A percentile compares a stretch with the other conserved stretches of the same genome.
phyloP scores from a whole-genome alignment of 92 coral and sea anemone genomes.

The Epizoanthus stellaris region DNA sequence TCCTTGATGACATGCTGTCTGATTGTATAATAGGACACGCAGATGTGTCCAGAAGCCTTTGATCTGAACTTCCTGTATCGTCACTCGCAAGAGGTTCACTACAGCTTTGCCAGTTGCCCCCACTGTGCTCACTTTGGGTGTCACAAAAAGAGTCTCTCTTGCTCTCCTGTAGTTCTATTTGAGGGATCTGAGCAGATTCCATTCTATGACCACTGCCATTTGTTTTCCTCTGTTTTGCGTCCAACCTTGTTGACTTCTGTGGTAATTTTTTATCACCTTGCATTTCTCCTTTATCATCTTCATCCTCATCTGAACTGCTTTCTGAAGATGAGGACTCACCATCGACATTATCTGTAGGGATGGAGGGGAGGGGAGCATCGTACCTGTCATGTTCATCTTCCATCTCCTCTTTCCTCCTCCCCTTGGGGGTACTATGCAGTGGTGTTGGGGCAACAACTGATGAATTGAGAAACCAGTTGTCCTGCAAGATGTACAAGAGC shows the following conservation, averaged over 20 bases:
- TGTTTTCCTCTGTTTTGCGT: background rate
- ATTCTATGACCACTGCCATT: constrained; percentile 1
- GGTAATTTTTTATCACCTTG: constrained; percentile 2
- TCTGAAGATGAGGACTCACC: constrained; percentile 77
- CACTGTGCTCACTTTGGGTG: constrained; percentile 87
- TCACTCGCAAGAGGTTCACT: constrained; percentile 73
- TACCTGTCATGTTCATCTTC: constrained; percentile 66
- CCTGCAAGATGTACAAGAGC: constrained; percentile 30
- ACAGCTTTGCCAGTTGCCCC: constrained; percentile 71
- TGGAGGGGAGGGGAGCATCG: constrained; percentile 91
- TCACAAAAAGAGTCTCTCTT: constrained; percentile 68
- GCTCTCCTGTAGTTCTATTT: constrained; percentile 36
- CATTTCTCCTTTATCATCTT: constrained; percentile 53
- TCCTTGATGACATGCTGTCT: constrained; percentile 58
- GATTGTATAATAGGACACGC: background rate
- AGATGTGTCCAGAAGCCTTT: constrained; percentile 15
- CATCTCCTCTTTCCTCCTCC: constrained; percentile 6
- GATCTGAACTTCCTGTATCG: constrained; percentile 58
- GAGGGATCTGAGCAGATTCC: constrained; percentile 4
- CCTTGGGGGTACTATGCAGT: constrained; percentile 61
- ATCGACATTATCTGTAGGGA: constrained; percentile 69
- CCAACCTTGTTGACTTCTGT: background rate
- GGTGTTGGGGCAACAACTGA: constrained; percentile 27
- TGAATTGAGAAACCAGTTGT: constrained; percentile 52
- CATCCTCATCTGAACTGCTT: constrained; percentile 86